A percentile compares a stretch with the other conserved stretches of the same genome.
phyloP scores from a whole-genome alignment of 2,113 vertebrate species.

The Cebidichthys violaceus region DNA sequence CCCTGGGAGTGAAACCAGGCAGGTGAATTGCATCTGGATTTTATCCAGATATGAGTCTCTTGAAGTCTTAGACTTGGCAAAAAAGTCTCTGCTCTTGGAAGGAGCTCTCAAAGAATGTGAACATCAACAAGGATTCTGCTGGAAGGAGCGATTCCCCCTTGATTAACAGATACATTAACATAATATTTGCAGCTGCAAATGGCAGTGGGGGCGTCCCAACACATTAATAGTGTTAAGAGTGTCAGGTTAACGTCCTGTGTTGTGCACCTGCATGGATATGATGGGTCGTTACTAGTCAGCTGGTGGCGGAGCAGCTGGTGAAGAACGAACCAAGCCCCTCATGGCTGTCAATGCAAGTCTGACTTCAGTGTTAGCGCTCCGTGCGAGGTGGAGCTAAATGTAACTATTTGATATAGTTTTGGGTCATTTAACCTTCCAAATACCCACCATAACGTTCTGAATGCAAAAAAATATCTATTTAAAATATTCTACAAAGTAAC shows the following conservation, averaged over 20 bases:
- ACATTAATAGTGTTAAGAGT: neutral
- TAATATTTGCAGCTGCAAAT: neutral
- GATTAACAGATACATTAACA: neutral
- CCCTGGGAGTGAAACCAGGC: no score
- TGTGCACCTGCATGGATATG: constrained; percentile 3
- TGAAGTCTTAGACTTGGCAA: neutral
- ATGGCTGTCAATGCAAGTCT: neutral
- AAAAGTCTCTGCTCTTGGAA: no score
- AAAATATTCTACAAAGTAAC: neutral
- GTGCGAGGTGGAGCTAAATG: neutral
- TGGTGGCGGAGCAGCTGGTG: neutral
- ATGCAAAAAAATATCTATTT: neutral
- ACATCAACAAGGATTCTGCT: neutral
- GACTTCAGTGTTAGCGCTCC: no score
- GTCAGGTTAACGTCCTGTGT: neutral
- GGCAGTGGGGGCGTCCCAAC: neutral
- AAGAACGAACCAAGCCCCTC: neutral
- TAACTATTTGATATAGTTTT: neutral
- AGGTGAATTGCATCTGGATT: neutral
- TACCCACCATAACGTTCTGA: neutral
- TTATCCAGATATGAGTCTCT: neutral
- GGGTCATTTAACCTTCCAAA: neutral
- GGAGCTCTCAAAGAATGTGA: neutral
- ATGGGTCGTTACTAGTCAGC: neutral
- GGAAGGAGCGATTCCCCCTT: neutral